These are phyloP conservation scores for Steromphala cineraria DNA, from an alignment of 2,888 invertebrate genomes.

Conservation along the genomic window DNA sequence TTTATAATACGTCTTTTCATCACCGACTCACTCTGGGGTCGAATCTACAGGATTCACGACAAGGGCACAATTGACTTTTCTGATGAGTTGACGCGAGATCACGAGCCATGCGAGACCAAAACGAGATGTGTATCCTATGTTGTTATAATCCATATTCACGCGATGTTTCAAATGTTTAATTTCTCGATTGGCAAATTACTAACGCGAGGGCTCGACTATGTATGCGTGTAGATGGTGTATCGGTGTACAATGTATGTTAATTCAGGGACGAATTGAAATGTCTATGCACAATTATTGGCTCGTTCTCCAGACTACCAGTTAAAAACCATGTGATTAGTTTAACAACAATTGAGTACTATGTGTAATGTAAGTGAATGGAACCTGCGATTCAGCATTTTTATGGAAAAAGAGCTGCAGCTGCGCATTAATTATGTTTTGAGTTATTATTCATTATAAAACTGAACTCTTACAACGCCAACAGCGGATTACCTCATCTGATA, in stretches of 20 bases:
- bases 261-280: background rate
- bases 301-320: no score
- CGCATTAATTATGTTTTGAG: no score
- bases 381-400: no score
- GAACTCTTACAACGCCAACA: no score
- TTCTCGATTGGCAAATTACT: background rate
- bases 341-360: no score
- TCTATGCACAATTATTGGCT: background rate
- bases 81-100: slow-evolving; percentile 8
- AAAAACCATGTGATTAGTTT: no score
- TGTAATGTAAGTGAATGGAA: no score
- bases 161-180: background rate
- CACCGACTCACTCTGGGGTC: background rate
- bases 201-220: background rate
- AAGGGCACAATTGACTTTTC: slow-evolving; percentile 27
- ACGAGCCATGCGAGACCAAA: slow-evolving; percentile 2
- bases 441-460: no score
- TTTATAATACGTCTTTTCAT: slow-evolving; percentile 31
- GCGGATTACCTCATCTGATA: no score
- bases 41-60: slow-evolving; percentile 19
- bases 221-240: background rate
- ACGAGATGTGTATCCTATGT: background rate
- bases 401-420: no score
- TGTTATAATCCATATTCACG: background rate
- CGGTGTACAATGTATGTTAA: background rate